Evolutionary conservation across 2,888 invertebrate species (phyloP).

Genomic region (Epistrophe eligans): DNA sequence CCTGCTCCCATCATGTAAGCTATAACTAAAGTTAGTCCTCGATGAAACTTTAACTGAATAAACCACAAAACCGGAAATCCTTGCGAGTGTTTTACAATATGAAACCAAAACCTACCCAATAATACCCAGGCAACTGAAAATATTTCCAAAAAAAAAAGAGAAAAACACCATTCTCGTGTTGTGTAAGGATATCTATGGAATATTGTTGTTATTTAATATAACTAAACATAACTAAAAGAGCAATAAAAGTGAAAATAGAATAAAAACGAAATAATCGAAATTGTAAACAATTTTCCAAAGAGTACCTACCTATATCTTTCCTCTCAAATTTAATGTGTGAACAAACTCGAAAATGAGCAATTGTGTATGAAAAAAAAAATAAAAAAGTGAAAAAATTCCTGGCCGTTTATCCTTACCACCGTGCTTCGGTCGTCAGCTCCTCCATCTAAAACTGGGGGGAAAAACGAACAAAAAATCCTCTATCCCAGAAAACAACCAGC

Average conservation of each 20-base stretch:
- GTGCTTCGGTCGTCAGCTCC: conserved; percentile 14
- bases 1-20: conserved; percentile 55
- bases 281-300: conserved; percentile 15
- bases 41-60: conserved; percentile 65
- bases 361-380: conserved; percentile 39
- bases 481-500: conserved; percentile 66
- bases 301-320: conserved; percentile 14
- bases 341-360: conserved; percentile 44
- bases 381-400: conserved; percentile 19
- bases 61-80: conserved; percentile 39
- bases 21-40: conserved; percentile 62
- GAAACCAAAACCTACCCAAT: conserved; percentile 59
- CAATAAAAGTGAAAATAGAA: conserved; percentile 21
- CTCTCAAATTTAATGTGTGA: conserved; percentile 20
- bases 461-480: conserved; percentile 52
- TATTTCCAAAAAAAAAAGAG: conserved; percentile 35
- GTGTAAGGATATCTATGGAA: conserved; percentile 49
- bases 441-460: conserved; percentile 15
- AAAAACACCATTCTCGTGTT: conserved; percentile 24
- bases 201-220: background rate
- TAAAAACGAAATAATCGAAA: background rate
- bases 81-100: conserved; percentile 40
- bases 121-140: conserved; percentile 56
- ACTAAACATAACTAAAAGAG: background rate
- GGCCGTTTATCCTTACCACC: conserved; percentile 42